Conservation (phyloP, 2,797 vertebrate species). For the Pseudopleuronectes americanus region DNA sequence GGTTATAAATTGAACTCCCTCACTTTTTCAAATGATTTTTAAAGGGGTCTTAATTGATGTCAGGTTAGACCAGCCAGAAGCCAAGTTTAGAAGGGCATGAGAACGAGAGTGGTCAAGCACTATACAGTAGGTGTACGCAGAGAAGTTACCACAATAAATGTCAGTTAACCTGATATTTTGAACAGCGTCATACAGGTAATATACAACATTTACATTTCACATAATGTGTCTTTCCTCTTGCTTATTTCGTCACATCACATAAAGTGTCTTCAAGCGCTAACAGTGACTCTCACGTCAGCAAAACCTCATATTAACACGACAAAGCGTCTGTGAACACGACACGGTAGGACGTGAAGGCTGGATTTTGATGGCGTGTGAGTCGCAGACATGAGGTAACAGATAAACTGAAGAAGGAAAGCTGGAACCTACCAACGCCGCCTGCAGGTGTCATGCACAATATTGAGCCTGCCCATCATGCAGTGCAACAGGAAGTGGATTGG, state of each 20-base stretch:
- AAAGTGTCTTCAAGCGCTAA: conserved; percentile 26
- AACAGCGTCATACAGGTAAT: conserved; percentile 18
- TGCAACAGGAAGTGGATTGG: conserved; percentile 99
- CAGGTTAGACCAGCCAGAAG: conserved; percentile 76
- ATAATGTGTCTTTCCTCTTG: conserved; percentile 29
- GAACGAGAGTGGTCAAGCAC: conserved; percentile 49
- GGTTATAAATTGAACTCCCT: conserved; percentile 65
- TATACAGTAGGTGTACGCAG: conserved; percentile 29
- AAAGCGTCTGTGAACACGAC: background rate
- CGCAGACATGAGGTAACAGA: conserved; percentile 69
- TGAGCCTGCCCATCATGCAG: conserved; percentile 99
- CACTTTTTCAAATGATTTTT: conserved; percentile 33
- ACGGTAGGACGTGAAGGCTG: conserved; percentile 11
- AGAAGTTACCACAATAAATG: conserved; percentile 27
- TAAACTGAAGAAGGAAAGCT: conserved; percentile 89
- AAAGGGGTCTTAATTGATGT: conserved; percentile 49
- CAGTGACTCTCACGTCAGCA: conserved; percentile 52
- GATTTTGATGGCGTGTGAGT: conserved; percentile 60
- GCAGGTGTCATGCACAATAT: conserved; percentile 99
- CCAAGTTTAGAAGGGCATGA: conserved; percentile 65
- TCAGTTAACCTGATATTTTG: conserved; percentile 22
- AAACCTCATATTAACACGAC: conserved; percentile 26
- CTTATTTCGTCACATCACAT: conserved; percentile 31
- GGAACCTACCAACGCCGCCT: conserved; percentile 99
- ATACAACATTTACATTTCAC: conserved; percentile 39